phyloP scores from a whole-genome alignment of 2,113 vertebrate genomes.

The Silurus glanis region DNA sequence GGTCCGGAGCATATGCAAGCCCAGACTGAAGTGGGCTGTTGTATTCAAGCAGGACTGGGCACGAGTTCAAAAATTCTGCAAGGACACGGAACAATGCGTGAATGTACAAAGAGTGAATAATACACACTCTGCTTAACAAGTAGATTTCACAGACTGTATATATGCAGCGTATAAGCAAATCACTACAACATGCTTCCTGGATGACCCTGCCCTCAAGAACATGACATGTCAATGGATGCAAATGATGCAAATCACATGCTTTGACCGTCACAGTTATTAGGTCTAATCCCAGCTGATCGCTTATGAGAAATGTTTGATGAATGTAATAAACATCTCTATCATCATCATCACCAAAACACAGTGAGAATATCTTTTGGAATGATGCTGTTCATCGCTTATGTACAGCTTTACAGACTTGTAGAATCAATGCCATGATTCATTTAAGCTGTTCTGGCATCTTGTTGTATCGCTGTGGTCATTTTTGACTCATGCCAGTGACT shows the following conservation, averaged over 20 bases:
- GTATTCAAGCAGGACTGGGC: constrained; percentile 30
- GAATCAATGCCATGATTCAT: neutral
- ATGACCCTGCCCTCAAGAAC: neutral
- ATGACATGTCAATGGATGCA: neutral
- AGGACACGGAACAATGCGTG: neutral
- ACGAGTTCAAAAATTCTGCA: constrained; percentile 31
- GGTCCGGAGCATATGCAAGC: constrained; percentile 53
- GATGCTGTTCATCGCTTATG: neutral
- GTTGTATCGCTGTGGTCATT: neutral
- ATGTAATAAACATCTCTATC: neutral
- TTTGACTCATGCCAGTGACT: too few species aligned
- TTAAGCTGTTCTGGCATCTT: neutral
- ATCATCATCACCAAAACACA: neutral
- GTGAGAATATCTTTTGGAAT: neutral
- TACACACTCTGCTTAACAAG: neutral
- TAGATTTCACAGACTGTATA: neutral
- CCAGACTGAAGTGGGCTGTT: constrained; percentile 40
- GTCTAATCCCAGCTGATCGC: neutral
- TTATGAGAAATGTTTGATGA: neutral
- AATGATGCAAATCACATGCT: neutral
- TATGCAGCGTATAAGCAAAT: neutral
- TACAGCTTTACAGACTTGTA: neutral
- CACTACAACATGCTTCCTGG: neutral
- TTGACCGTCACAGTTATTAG: neutral
- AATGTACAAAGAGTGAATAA: neutral